Percentiles rank a stretch among this genome's conserved stretches.
These are phyloP conservation scores for Chaenogobius annularis DNA, from an alignment of 2,113 vertebrate genomes.

Conservation along the genomic window DNA sequence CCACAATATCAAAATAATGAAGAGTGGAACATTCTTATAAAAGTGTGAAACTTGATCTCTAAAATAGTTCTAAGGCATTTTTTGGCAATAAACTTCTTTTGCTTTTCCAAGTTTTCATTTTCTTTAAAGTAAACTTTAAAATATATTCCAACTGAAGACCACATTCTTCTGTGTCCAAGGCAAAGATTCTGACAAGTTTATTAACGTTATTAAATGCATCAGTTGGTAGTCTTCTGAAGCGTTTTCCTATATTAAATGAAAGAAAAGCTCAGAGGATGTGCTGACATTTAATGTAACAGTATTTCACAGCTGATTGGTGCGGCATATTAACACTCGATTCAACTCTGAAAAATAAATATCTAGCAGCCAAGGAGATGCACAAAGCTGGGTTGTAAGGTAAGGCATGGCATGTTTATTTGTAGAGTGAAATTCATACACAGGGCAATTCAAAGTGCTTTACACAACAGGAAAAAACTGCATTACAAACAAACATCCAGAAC, in stretches of 20 bases:
- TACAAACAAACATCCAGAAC: no score
- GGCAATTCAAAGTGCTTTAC: no score
- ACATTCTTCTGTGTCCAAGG: slow-evolving; percentile 10
- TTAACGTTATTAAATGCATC: slow-evolving; percentile 58
- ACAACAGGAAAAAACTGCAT: no score
- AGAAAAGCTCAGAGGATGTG: slow-evolving; percentile 47
- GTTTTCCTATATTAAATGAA: slow-evolving; percentile 22
- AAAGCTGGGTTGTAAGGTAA: not conserved
- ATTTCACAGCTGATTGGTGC: slow-evolving; percentile 59
- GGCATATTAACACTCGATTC: slow-evolving; percentile 37
- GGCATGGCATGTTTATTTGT: no score
- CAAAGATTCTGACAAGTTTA: slow-evolving; percentile 39
- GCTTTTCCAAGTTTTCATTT: not conserved
- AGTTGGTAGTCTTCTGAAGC: slow-evolving; percentile 42
- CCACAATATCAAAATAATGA: slow-evolving; percentile 28
- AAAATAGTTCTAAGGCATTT: slow-evolving; percentile 18
- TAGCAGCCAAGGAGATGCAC: slow-evolving; percentile 31
- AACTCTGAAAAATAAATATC: slow-evolving; percentile 21
- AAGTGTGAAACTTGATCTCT: slow-evolving; percentile 31
- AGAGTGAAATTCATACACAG: no score
- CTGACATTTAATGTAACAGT: slow-evolving; percentile 57
- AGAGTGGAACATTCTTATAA: slow-evolving; percentile 12
- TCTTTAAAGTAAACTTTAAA: slow-evolving; percentile 10
- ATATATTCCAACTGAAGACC: not conserved
- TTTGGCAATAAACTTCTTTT: not conserved